These are phyloP conservation scores for Busseola fusca DNA, from an alignment of 2,888 invertebrate species.

Conservation along the genomic window DNA sequence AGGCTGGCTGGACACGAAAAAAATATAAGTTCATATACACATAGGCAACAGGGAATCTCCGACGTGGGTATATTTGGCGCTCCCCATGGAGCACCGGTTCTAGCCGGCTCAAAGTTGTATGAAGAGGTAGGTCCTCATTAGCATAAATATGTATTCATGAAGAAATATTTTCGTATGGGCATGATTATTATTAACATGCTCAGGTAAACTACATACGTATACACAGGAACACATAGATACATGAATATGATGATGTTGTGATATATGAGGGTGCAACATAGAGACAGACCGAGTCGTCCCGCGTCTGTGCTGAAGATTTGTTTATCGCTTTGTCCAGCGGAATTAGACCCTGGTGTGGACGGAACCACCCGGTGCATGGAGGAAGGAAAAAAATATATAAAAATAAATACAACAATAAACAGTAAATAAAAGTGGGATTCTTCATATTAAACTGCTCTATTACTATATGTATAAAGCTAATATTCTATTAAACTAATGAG, in stretches of 20 bases:
- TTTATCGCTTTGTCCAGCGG: slow-evolving; percentile 88
- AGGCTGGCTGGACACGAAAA: slow-evolving; percentile 12
- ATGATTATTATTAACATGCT: slow-evolving; percentile 83
- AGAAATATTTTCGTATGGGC: slow-evolving; percentile 55
- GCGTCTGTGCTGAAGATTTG: slow-evolving; percentile 86
- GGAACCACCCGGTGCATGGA: slow-evolving; percentile 81
- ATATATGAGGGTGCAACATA: slow-evolving; percentile 76
- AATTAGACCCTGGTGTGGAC: slow-evolving; percentile 85
- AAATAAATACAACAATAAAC: slow-evolving; percentile 74
- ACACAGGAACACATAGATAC: slow-evolving; percentile 80
- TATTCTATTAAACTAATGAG: slow-evolving; percentile 82
- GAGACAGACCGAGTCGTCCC: slow-evolving; percentile 88
- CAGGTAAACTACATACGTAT: slow-evolving; percentile 77
- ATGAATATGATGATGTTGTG: slow-evolving; percentile 74
- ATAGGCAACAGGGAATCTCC: background rate
- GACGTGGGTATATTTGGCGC: slow-evolving; percentile 27
- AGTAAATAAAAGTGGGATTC: slow-evolving; percentile 75
- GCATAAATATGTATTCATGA: slow-evolving; percentile 54
- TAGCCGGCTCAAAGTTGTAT: slow-evolving; percentile 39
- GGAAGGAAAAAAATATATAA: slow-evolving; percentile 79
- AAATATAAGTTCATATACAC: slow-evolving; percentile 4
- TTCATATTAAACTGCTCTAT: slow-evolving; percentile 77
- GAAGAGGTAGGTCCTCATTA: slow-evolving; percentile 41
- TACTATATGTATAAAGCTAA: slow-evolving; percentile 76
- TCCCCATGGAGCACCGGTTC: slow-evolving; percentile 20